Conservation (phyloP, 2,113 vertebrate genomes). For the Sorex fumeus region DNA sequence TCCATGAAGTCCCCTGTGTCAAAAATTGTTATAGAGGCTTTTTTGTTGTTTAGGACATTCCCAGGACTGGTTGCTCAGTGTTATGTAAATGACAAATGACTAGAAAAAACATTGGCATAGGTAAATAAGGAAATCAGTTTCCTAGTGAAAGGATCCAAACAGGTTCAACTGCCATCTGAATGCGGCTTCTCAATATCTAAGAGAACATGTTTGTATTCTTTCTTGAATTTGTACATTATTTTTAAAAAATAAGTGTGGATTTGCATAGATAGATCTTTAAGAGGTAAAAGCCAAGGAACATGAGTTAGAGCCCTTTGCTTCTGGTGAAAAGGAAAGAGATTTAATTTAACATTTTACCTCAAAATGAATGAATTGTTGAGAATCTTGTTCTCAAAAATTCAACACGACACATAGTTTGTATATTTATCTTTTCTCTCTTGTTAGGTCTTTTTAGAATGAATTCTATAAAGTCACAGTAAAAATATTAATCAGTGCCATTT, state of each 20-base stretch:
- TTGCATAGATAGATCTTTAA: slow-evolving; percentile 56
- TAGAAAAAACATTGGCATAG: slow-evolving; percentile 85
- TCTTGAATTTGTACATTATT: slow-evolving; percentile 71
- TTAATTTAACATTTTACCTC: slow-evolving; percentile 61
- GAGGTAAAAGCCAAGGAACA: slow-evolving; percentile 17
- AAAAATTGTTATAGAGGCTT: slow-evolving; percentile 92
- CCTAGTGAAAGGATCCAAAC: slow-evolving; percentile 85
- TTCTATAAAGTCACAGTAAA: slow-evolving; percentile 2
- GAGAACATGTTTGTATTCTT: slow-evolving; percentile 71
- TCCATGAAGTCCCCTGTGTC: slow-evolving; percentile 90
- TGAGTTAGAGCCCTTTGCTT: slow-evolving; percentile 64
- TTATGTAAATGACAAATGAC: slow-evolving; percentile 91
- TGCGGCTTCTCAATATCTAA: slow-evolving; percentile 83
- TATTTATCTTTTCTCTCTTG: not conserved
- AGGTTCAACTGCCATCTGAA: slow-evolving; percentile 80
- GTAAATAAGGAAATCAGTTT: slow-evolving; percentile 87
- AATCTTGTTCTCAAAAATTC: slow-evolving; percentile 50
- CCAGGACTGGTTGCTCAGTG: slow-evolving; percentile 90
- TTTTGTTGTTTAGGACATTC: slow-evolving; percentile 93
- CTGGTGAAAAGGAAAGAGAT: slow-evolving; percentile 17
- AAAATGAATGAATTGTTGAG: slow-evolving; percentile 58
- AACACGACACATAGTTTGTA: slow-evolving; percentile 42
- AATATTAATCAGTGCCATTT: slow-evolving; percentile 2
- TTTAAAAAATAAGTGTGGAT: slow-evolving; percentile 54
- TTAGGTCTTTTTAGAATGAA: slow-evolving; percentile 4